Evolutionary conservation across 1,140 invertebrate genomes (phyloP).

Genomic region (Drosophila nigromelanica): DNA sequence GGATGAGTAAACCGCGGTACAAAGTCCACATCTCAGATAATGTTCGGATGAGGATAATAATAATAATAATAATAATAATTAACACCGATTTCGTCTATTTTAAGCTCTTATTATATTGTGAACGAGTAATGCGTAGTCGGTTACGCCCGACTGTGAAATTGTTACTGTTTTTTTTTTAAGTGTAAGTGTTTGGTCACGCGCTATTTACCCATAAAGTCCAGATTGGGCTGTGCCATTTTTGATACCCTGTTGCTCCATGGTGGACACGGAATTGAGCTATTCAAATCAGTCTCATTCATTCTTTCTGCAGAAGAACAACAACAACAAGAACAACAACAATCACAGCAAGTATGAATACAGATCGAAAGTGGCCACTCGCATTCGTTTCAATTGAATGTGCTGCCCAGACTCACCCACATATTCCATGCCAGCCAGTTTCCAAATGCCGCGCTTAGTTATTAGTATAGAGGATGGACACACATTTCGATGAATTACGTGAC

Average conservation of each 20-base stretch:
- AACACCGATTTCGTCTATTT: too few species aligned
- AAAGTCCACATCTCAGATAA: too few species aligned
- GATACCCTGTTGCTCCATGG: slow-evolving; percentile 95
- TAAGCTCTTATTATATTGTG: too few species aligned
- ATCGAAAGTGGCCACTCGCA: slow-evolving; percentile 37
- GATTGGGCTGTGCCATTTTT: slow-evolving; percentile 96
- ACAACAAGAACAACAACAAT: slow-evolving; percentile 36
- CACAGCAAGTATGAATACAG: slow-evolving; percentile 60
- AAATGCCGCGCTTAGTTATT: slow-evolving; percentile 96
- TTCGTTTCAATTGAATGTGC: slow-evolving; percentile 65
- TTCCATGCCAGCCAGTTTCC: slow-evolving; percentile 98
- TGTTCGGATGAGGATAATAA: too few species aligned
- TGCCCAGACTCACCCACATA: slow-evolving; percentile 90
- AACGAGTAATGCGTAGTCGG: too few species aligned
- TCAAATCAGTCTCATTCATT: slow-evolving; percentile 88
- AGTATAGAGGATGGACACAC: slow-evolving; percentile 96
- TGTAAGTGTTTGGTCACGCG: too few species aligned
- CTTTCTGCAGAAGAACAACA: slow-evolving; percentile 86
- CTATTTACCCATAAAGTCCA: slow-evolving; percentile 92
- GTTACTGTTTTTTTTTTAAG: too few species aligned
- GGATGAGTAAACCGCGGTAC: too few species aligned
- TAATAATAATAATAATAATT: too few species aligned
- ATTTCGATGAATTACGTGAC: slow-evolving; percentile 95
- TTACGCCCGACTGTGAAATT: slow-evolving; percentile 60
- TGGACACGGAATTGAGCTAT: slow-evolving; percentile 89